Evolutionary conservation across 2,113 vertebrate species (phyloP).

Genomic region (Sula dactylatra): DNA sequence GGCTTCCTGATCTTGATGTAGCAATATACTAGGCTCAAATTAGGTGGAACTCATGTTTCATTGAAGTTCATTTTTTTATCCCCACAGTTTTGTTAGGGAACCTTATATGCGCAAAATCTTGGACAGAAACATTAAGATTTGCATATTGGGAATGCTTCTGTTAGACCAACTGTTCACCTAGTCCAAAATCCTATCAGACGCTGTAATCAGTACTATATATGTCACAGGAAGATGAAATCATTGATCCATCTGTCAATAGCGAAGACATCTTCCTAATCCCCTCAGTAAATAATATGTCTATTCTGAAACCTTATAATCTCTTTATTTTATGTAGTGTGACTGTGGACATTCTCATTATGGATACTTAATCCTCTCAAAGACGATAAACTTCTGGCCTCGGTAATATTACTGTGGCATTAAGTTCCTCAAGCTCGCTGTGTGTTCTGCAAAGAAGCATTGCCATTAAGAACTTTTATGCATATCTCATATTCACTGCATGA

Average conservation of each 20-base stretch:
- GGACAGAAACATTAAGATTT: not conserved
- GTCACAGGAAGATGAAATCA: constrained; percentile 10
- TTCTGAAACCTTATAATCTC: constrained; percentile 15
- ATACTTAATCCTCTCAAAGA: constrained; percentile 30
- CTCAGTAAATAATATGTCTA: not conserved
- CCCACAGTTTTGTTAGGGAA: not conserved
- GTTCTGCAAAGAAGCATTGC: not conserved
- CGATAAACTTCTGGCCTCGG: not conserved
- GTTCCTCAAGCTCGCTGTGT: not conserved
- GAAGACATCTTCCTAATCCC: constrained; percentile 11
- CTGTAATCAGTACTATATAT: not conserved
- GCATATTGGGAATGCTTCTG: not conserved
- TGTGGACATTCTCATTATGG: constrained; percentile 8
- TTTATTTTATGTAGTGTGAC: not conserved
- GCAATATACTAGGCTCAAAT: not conserved
- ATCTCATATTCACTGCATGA: not conserved
- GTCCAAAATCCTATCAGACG: not conserved
- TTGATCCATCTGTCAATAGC: not conserved
- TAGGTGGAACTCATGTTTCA: not conserved
- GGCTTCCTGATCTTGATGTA: not conserved
- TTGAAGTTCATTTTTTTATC: not conserved
- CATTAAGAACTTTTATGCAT: not conserved
- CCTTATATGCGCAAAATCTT: not conserved
- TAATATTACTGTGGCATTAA: not conserved
- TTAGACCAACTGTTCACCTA: not conserved